Evolutionary conservation across 2,113 vertebrate genomes (phyloP).

Genomic region (Ariopsis seemanni): DNA sequence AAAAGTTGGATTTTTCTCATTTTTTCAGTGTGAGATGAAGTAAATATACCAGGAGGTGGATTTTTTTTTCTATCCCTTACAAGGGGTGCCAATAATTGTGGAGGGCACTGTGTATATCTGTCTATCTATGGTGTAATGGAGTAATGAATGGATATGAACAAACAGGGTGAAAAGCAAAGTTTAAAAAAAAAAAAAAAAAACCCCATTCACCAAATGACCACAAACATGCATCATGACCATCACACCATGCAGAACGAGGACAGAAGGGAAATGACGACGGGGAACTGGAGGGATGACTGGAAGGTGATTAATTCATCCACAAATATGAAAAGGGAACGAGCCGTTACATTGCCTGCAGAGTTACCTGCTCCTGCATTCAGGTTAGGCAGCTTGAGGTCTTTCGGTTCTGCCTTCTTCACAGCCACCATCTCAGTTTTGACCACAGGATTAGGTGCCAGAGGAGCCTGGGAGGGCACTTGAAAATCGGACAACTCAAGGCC

Average conservation of each 20-base stretch:
- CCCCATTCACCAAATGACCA: neutral
- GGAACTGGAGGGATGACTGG: conserved; percentile 27
- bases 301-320: conserved; percentile 35
- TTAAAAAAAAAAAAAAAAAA: neutral
- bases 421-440: conserved; percentile 46
- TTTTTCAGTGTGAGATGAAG: no score
- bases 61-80: no score
- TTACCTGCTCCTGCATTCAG: conserved; percentile 73
- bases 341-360: conserved; percentile 55
- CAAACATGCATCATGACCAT: conserved; percentile 21
- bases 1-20: no score
- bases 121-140: neutral
- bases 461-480: conserved; percentile 54
- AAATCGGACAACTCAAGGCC: conserved; percentile 66
- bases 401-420: conserved; percentile 59
- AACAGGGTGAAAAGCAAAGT: neutral
- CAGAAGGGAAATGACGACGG: conserved; percentile 31
- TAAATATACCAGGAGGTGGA: no score
- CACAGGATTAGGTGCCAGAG: conserved; percentile 48
- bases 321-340: conserved; percentile 37
- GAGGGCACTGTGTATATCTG: no score
- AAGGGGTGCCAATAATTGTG: no score
- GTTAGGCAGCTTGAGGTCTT: conserved; percentile 62
- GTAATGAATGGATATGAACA: neutral
- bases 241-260: conserved; percentile 16